phyloP scores from a whole-genome alignment of 2,888 invertebrate genomes.

The Leptinotarsa juncta region DNA sequence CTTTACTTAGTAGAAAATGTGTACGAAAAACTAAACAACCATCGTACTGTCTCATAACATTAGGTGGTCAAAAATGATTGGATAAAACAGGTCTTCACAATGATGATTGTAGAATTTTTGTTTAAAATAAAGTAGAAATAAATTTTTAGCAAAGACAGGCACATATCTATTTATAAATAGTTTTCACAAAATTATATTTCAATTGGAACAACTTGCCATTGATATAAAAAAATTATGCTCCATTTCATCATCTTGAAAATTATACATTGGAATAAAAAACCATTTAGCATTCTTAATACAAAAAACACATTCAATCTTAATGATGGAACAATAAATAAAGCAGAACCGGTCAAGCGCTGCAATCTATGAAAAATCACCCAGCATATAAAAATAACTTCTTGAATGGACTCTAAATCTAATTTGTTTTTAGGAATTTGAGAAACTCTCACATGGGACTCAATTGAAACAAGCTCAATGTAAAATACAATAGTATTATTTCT shows the following conservation, averaged over 20 bases:
- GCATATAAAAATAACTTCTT: constrained; percentile 46
- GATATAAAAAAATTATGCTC: constrained; percentile 3
- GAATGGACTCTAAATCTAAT: constrained; percentile 33
- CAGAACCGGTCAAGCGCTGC: neutral
- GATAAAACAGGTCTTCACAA: constrained; percentile 8
- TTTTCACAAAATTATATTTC: constrained; percentile 2
- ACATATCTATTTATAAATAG: constrained; percentile 7
- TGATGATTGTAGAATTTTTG: neutral
- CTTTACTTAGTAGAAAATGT: constrained; percentile 53
- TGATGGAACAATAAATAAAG: constrained; percentile 27
- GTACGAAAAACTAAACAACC: constrained; percentile 52
- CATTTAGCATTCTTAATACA: neutral
- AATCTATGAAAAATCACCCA: constrained; percentile 35
- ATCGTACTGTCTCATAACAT: constrained; percentile 40
- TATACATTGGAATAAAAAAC: neutral
- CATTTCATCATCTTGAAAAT: neutral
- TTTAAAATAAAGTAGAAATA: neutral
- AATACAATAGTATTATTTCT: constrained; percentile 29
- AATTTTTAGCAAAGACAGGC: constrained; percentile 1
- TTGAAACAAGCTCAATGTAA: neutral
- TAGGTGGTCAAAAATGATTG: constrained; percentile 27
- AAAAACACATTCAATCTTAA: constrained; percentile 23
- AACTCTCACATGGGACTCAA: constrained; percentile 32
- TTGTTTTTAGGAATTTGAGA: constrained; percentile 36
- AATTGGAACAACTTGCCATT: neutral